A percentile compares a stretch with the other conserved stretches of the same genome.
phyloP scores from a whole-genome alignment of 92 coral and sea anemone genomes.

The Palythoa grandis region DNA sequence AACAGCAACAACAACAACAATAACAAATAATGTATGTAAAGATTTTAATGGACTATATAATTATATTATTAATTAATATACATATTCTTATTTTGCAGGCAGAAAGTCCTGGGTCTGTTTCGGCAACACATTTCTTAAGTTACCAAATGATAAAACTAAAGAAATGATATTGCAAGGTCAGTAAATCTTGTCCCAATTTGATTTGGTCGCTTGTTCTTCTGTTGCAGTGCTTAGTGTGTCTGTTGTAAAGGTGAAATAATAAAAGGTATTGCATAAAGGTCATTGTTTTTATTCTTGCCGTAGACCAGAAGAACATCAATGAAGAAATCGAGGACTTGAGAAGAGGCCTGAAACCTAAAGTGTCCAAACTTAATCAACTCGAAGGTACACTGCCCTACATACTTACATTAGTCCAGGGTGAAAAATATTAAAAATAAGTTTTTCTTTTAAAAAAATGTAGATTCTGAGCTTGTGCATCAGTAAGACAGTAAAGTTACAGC shows the following conservation, averaged over 20 bases:
- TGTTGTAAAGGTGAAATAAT: not conserved
- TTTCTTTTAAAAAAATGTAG: too few species aligned
- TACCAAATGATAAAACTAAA: slow-evolving; percentile 64
- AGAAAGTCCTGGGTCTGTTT: slow-evolving; percentile 92
- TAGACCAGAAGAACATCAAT: slow-evolving; percentile 85
- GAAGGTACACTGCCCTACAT: slow-evolving; percentile 63
- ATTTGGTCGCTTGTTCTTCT: not conserved
- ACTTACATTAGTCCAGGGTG: not conserved
- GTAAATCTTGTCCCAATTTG: not conserved
- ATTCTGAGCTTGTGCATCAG: too few species aligned
- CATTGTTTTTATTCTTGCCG: not conserved
- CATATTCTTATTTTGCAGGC: slow-evolving; percentile 16
- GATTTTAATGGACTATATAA: not conserved
- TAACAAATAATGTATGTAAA: not conserved
- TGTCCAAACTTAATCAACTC: slow-evolving; percentile 85
- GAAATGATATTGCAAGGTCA: slow-evolving; percentile 82
- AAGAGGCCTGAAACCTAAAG: slow-evolving; percentile 77
- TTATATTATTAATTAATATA: not conserved
- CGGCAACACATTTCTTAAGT: slow-evolving; percentile 85
- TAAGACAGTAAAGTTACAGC: too few species aligned
- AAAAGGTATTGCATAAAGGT: not conserved
- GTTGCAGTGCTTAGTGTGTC: not conserved
- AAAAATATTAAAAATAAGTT: too few species aligned
- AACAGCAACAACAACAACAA: too few species aligned
- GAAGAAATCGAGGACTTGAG: slow-evolving; percentile 70